Percentiles rank a stretch among this genome's conserved stretches.
Conservation (phyloP, 2,888 invertebrate genomes). For the Mylabris sibirica region DNA sequence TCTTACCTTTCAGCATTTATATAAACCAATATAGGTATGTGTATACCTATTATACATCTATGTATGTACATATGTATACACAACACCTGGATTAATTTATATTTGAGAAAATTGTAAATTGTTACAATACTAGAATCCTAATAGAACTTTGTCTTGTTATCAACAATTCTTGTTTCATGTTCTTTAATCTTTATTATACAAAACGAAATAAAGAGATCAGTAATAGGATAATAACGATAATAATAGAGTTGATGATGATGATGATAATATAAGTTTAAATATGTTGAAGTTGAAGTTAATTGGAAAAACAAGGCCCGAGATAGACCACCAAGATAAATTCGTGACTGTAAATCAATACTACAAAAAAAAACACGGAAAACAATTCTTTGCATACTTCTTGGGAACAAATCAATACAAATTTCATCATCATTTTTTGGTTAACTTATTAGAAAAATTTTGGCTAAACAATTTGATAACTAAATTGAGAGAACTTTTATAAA, state of each 20-base stretch:
- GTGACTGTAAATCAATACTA: background rate
- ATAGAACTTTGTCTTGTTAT: no score
- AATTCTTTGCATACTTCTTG: no score
- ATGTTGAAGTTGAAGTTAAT: background rate
- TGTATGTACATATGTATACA: background rate
- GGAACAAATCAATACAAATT: no score
- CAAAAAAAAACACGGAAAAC: background rate
- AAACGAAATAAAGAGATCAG: background rate
- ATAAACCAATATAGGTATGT: background rate
- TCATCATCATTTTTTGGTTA: no score
- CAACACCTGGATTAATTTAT: no score
- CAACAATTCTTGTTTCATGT: background rate
- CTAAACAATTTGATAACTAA: no score
- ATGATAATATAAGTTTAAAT: background rate
- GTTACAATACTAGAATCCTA: no score
- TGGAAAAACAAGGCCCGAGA: background rate
- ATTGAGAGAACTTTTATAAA: no score
- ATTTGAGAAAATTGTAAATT: no score
- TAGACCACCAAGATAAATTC: background rate
- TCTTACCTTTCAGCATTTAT: conserved; percentile 12
- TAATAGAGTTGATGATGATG: background rate
- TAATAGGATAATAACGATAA: background rate
- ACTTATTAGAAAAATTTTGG: no score
- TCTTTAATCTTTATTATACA: no score
- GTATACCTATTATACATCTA: background rate